Evolutionary conservation across 2,888 invertebrate genomes (phyloP).

Genomic region (Halictus quadricinctus): DNA sequence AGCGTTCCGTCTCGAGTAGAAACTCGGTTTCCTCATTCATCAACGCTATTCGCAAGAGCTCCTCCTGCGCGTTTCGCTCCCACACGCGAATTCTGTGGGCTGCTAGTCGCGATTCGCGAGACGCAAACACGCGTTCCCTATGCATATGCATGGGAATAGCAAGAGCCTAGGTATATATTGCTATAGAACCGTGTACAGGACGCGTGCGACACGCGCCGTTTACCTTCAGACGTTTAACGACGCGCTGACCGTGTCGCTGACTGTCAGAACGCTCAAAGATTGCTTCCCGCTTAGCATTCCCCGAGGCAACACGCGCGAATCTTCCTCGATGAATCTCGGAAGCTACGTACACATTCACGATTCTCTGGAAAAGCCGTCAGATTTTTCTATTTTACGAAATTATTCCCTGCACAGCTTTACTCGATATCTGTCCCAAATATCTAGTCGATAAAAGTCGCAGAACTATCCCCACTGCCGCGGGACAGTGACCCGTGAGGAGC

Average conservation of each 20-base stretch:
- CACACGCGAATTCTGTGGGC: neutral
- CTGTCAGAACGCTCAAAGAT: slow-evolving; percentile 3
- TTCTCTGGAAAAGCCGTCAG: neutral
- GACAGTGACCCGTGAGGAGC: too few relatives aligned
- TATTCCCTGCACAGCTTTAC: neutral
- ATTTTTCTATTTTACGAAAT: neutral
- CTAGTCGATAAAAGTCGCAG: too few relatives aligned
- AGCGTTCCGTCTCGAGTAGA: neutral
- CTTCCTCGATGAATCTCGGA: neutral
- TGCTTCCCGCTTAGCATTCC: neutral
- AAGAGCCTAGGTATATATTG: neutral
- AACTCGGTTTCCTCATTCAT: slow-evolving; percentile 59
- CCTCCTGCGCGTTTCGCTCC: slow-evolving; percentile 4
- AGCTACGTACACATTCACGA: neutral
- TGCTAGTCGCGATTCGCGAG: neutral
- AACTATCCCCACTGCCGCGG: too few relatives aligned
- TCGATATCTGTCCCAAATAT: too few relatives aligned
- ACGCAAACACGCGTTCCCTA: slow-evolving; percentile 23
- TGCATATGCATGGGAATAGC: slow-evolving; percentile 42
- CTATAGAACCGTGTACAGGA: neutral
- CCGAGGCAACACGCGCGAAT: neutral
- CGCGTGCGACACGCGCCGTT: neutral
- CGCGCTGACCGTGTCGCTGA: slow-evolving; percentile 1
- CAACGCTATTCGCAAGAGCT: slow-evolving; percentile 34
- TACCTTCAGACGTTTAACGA: slow-evolving; percentile 26